Evolutionary conservation across 1,140 invertebrate species (phyloP), one percentile per base, ranked within the genome.

Genomic region (Caenorhabditis tropicalis): DNA sequence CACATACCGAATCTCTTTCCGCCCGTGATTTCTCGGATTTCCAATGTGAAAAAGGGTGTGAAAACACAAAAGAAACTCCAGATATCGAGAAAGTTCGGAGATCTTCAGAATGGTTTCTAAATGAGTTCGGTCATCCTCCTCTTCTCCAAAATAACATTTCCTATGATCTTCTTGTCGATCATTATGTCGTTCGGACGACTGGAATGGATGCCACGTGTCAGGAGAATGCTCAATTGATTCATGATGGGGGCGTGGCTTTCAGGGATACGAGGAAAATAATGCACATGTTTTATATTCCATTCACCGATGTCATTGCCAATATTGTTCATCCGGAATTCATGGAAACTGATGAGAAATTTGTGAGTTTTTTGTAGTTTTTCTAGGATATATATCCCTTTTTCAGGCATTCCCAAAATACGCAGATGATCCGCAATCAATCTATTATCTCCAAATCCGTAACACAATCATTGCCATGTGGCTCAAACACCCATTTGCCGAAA

Each of bases 321-420:
- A 74, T 74, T 74, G 65, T 74, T 12, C 65, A 74, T 74, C 65
- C 65, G 0, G 65, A 74, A 10, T 74, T 74, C 36, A 74, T 74
- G 65, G 65, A 74, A 6, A 74, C 65, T 4, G 65, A 74, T 74
- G 65, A 74, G 65, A 74, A 74, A 74, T 74, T 74, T 74, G 65
- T 74, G 36, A 74, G 65, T 74, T 74, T 74, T 74, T 43, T 21
- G 16, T 3, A 10, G 7, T 21, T 43, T 74, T 56, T 56, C 3
- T 4, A n/a, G 39, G 12, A 6, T n/a, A 9, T 51, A 16, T 51
- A 27, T 56, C 24, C 53, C 2, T n/a, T 51, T 56, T 56, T 9
- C 65, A 74, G 65, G 65, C 65, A 10, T 74, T 74, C 65, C 65
- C 65, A 43, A 74, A 74, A 15, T 74, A 24, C 29, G 65, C 65